phyloP scores from a whole-genome alignment of 1,140 invertebrate species.

The Lucilia cuprina region DNA sequence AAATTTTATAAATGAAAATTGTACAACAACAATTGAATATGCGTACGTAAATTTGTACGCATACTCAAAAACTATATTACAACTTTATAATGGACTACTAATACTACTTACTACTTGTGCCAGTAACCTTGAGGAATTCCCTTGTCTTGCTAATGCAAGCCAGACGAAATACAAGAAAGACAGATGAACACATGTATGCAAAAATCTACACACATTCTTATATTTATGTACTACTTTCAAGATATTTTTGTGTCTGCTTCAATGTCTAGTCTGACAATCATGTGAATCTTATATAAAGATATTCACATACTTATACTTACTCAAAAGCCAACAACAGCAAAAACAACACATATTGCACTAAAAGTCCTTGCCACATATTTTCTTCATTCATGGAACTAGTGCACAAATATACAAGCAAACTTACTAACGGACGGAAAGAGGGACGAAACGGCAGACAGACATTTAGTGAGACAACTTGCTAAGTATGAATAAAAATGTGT shows the following conservation, averaged over 20 bases:
- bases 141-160: constrained; percentile 21
- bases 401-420: neutral
- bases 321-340: neutral
- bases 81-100: neutral
- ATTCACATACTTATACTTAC: neutral
- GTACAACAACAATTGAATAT: no score
- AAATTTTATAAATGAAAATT: no score
- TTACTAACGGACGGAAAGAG: no score
- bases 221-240: neutral
- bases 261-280: constrained; percentile 21
- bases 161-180: neutral
- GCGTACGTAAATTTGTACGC: neutral
- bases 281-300: constrained; percentile 15
- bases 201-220: neutral
- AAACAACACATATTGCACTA: neutral
- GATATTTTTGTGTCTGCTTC: neutral
- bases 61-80: neutral
- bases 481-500: neutral
- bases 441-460: neutral
- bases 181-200: no score
- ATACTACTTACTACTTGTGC: neutral
- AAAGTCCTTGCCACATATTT: constrained; percentile 28
- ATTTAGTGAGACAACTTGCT: neutral
- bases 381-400: constrained; percentile 13
- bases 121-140: constrained; percentile 34